These are phyloP conservation scores for Poecilus cupreus DNA, from an alignment of 2,888 invertebrate species.

Conservation along the genomic window DNA sequence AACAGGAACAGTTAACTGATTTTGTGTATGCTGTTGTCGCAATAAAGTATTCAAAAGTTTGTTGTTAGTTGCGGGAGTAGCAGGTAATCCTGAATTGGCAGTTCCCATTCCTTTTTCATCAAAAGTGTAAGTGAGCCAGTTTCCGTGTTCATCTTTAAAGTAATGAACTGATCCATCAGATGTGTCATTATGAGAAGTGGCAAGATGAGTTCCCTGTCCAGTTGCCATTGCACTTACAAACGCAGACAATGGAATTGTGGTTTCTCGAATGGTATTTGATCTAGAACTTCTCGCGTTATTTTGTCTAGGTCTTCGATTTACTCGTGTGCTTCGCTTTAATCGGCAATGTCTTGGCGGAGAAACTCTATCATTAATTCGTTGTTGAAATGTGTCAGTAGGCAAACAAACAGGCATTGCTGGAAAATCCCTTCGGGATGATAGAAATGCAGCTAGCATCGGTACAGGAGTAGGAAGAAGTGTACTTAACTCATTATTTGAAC, in stretches of 20 bases:
- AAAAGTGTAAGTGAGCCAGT: constrained; percentile 91
- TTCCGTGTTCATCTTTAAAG: constrained; percentile 89
- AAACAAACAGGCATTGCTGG: constrained; percentile 71
- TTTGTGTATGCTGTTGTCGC: constrained; percentile 66
- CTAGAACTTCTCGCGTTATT: constrained; percentile 72
- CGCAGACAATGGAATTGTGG: constrained; percentile 73
- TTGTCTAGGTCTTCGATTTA: constrained; percentile 64
- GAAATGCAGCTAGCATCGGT: constrained; percentile 78
- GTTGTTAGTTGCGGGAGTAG: constrained; percentile 66
- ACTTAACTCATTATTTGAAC: constrained; percentile 80
- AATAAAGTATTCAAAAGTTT: constrained; percentile 69
- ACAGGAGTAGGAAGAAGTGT: constrained; percentile 79
- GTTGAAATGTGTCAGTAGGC: constrained; percentile 67
- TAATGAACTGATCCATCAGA: constrained; percentile 90
- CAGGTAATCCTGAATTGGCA: constrained; percentile 64
- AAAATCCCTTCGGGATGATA: constrained; percentile 78
- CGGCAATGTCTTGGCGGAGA: constrained; percentile 63
- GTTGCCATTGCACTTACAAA: constrained; percentile 72
- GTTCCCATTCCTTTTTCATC: constrained; percentile 82
- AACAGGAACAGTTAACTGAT: constrained; percentile 55
- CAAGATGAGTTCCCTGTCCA: constrained; percentile 79
- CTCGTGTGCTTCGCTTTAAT: constrained; percentile 64
- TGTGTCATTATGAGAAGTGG: constrained; percentile 88
- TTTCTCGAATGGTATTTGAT: constrained; percentile 76
- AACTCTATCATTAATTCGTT: constrained; percentile 60